These are phyloP conservation scores for Nasonia giraulti DNA, from an alignment of 1,140 invertebrate species.

Conservation along the genomic window DNA sequence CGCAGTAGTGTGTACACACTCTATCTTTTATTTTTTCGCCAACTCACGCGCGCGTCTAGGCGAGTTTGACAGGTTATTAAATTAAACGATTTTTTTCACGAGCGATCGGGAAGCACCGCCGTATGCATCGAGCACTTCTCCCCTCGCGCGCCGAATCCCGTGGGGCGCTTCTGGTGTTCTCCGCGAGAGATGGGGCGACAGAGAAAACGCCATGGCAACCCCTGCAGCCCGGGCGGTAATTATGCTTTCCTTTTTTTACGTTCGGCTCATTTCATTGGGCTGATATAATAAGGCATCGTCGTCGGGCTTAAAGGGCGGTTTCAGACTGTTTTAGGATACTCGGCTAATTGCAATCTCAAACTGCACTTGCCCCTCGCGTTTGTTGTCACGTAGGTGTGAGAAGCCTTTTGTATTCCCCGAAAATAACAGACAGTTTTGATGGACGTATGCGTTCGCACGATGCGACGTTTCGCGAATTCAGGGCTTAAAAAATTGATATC, in stretches of 20 bases:
- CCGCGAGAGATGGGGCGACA: conserved; percentile 26
- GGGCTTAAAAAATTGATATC: background rate
- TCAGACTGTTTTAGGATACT: conserved; percentile 57
- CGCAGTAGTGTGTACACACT: background rate
- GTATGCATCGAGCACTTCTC: background rate
- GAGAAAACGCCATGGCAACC: conserved; percentile 63
- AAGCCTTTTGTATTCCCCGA: conserved; percentile 45
- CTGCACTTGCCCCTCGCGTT: conserved; percentile 38
- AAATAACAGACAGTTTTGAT: background rate
- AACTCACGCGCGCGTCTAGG: conserved; percentile 16
- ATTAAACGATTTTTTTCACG: conserved; percentile 68
- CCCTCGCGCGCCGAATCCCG: conserved; percentile 54
- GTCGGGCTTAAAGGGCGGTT: conserved; percentile 44
- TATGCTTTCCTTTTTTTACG: conserved; percentile 69
- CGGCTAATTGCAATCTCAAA: conserved; percentile 60
- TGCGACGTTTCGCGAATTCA: background rate
- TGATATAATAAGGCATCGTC: conserved; percentile 68
- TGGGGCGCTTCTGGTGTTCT: conserved; percentile 65
- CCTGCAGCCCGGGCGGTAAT: conserved; percentile 62
- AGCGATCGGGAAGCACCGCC: conserved; percentile 53
- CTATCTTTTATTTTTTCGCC: conserved; percentile 34
- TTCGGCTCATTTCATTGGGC: conserved; percentile 67
- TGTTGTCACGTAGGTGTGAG: conserved; percentile 3
- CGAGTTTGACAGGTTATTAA: conserved; percentile 68
- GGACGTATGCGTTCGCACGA: background rate